Percentiles rank a stretch among this genome's conserved stretches.
These are phyloP conservation scores for Pheosia tremula DNA, from an alignment of 2,888 invertebrate genomes.

Conservation along the genomic window DNA sequence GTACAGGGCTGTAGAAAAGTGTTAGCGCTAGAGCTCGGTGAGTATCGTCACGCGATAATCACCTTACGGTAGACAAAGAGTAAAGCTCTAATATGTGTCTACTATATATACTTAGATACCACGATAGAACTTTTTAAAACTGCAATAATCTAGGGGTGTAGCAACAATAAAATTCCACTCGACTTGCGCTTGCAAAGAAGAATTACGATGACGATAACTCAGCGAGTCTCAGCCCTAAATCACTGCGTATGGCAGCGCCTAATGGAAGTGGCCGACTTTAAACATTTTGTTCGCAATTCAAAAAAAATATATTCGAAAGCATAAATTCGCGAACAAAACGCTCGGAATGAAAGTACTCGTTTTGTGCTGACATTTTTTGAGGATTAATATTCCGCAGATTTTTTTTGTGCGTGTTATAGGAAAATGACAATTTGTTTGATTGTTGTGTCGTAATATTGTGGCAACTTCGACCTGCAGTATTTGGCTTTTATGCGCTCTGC, in stretches of 20 bases:
- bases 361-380: slow-evolving; percentile 1
- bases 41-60: too few species aligned
- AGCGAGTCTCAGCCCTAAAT: slow-evolving; percentile 56
- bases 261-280: slow-evolving; percentile 62
- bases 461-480: neutral
- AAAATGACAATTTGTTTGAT: slow-evolving; percentile 2
- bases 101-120: too few species aligned
- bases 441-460: neutral
- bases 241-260: slow-evolving; percentile 61
- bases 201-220: slow-evolving; percentile 60
- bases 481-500: neutral
- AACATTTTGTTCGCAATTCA: slow-evolving; percentile 61
- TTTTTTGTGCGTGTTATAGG: slow-evolving; percentile 1
- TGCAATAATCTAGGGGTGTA: slow-evolving; percentile 6
- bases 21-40: too few species aligned
- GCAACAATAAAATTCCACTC: slow-evolving; percentile 49
- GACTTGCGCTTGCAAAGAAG: slow-evolving; percentile 44
- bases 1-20: too few species aligned
- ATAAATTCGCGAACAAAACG: slow-evolving; percentile 20
- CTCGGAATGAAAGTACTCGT: slow-evolving; percentile 14
- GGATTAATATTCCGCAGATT: neutral
- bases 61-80: too few species aligned
- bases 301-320: slow-evolving; percentile 42
- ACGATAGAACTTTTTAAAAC: slow-evolving; percentile 3
- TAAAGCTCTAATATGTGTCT: too few species aligned